A percentile compares a stretch with the other conserved stretches of the same genome.
Conservation (phyloP, 2,113 vertebrate species). For the Hylia prasina region DNA sequence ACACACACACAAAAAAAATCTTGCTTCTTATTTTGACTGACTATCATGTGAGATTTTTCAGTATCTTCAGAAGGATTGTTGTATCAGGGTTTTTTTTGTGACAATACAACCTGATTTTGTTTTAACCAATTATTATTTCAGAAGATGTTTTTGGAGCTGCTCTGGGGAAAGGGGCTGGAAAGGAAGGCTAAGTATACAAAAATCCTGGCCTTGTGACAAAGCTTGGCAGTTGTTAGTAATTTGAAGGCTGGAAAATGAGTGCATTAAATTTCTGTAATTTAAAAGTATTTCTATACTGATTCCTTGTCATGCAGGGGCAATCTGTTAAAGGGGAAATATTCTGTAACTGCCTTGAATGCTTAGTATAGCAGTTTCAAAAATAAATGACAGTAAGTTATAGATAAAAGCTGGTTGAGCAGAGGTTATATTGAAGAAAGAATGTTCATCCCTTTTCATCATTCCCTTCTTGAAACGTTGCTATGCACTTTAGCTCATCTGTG, state of each 20-base stretch:
- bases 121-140: background rate
- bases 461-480: background rate
- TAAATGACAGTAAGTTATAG: background rate
- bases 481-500: background rate
- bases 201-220: background rate
- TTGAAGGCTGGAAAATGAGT: background rate
- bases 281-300: background rate
- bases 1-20: background rate
- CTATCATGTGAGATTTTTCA: background rate
- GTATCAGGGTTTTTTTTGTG: background rate
- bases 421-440: background rate
- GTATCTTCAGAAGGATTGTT: background rate
- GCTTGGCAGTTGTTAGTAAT: background rate
- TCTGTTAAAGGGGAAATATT: background rate
- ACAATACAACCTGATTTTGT: background rate
- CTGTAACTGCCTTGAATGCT: background rate
- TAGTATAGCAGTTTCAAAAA: background rate
- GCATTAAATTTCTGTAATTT: background rate
- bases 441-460: background rate
- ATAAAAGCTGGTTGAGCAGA: background rate
- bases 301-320: background rate
- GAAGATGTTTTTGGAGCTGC: background rate
- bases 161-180: background rate
- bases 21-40: background rate
- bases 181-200: background rate